Percentiles rank a stretch among this genome's conserved stretches.
These are phyloP conservation scores for Lasiurus cinereus DNA, from an alignment of 2,113 vertebrate species.

Conservation along the genomic window DNA sequence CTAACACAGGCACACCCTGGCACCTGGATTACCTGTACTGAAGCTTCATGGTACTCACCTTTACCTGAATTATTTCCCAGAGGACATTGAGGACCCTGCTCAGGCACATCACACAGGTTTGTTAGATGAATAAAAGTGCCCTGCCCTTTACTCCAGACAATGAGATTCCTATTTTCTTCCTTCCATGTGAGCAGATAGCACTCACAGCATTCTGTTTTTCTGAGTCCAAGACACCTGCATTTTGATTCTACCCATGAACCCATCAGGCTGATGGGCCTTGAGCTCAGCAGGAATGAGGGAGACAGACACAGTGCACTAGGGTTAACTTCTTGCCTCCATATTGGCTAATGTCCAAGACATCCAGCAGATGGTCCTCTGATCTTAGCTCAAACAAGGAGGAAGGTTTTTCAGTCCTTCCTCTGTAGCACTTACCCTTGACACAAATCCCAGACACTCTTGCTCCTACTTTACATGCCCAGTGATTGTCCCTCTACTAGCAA, in stretches of 20 bases:
- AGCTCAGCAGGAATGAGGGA: neutral
- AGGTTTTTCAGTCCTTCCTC: neutral
- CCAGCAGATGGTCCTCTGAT: neutral
- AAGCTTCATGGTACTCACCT: neutral
- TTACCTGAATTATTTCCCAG: neutral
- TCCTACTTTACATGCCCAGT: neutral
- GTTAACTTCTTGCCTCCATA: neutral
- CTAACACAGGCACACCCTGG: neutral
- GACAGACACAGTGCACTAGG: neutral
- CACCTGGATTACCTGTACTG: neutral
- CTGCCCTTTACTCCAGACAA: neutral
- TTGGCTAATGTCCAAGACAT: neutral
- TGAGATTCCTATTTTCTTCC: neutral
- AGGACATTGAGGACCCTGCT: neutral
- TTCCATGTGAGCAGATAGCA: neutral
- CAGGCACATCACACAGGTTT: neutral
- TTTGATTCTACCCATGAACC: neutral
- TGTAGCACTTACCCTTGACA: neutral
- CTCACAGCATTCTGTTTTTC: neutral
- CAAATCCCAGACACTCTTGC: neutral
- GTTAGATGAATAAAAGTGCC: neutral
- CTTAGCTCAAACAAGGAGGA: neutral
- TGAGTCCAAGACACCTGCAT: neutral
- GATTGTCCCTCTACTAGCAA: neutral
- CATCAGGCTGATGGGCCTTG: neutral